phyloP scores from a whole-genome alignment of 1,140 invertebrate genomes.

The Drosophila punjabiensis region DNA sequence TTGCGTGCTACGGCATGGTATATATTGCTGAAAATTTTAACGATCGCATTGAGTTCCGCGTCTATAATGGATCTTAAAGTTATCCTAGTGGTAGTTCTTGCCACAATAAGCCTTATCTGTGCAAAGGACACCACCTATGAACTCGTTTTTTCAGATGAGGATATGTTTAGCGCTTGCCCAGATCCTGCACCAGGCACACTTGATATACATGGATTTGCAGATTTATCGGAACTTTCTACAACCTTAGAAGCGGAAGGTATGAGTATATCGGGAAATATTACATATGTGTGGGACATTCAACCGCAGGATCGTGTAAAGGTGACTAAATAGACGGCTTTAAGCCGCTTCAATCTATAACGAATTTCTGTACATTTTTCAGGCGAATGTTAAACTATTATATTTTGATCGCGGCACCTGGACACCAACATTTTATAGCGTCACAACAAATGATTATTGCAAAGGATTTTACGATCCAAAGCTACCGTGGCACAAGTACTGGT shows the following conservation, averaged over 20 bases:
- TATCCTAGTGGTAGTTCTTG: neutral
- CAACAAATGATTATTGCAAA: constrained; percentile 3
- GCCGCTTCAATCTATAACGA: too few species aligned
- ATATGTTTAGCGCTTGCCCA: constrained; percentile 6
- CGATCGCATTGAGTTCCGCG: neutral
- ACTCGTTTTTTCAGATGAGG: neutral
- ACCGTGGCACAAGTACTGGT: constrained; percentile 26
- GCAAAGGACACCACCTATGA: neutral
- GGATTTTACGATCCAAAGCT: constrained; percentile 18
- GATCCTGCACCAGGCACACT: constrained; percentile 8
- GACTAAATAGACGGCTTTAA: neutral
- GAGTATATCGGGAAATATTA: neutral
- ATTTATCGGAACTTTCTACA: neutral
- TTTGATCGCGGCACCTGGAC: constrained; percentile 14
- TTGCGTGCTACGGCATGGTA: neutral
- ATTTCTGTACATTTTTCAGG: neutral
- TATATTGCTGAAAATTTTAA: neutral
- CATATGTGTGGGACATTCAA: constrained; percentile 12
- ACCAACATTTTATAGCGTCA: constrained; percentile 1
- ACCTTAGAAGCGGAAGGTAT: neutral
- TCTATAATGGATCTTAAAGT: neutral
- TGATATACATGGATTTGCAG: neutral
- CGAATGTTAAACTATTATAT: neutral
- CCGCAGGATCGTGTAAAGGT: constrained; percentile 13
- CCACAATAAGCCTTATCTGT: neutral